Evolutionary conservation across 2,113 vertebrate genomes (phyloP), one percentile per base, ranked within the genome.

Genomic region (Hemichromis elongatus): DNA sequence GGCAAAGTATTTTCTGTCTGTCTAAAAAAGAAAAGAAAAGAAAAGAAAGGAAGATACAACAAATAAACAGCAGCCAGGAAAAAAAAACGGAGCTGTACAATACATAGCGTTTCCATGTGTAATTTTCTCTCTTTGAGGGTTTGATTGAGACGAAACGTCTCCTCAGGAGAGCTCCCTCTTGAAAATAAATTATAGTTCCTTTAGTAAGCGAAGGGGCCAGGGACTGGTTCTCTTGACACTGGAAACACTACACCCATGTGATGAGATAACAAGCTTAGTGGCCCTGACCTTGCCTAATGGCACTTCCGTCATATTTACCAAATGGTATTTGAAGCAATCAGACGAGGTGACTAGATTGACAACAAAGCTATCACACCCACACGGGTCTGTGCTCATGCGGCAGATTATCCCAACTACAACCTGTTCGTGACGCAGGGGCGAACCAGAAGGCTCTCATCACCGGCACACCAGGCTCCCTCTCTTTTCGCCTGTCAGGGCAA

Each of bases 281-380:
- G 88, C 95, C 94, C 80, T 95, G 93, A 96, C 94, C 94, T 93
- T 89, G 91, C 89, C 86, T 94, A 96, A 95, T 95, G 88, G 92
- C 86, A 82, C 90, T 86, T 89, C 77, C 37, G 87, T 95, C 94
- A 93, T 94, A 94, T 95, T 96, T 95, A 94, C 95, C 93, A 93
- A 95, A 94, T 94, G 87, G 84, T 78, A 77, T 91, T 91, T 91
- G 88, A 84, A 83, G 90, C 88, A 68, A 86, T 90, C 85, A 47
- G 81, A 59, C 2, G 70, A 93, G 90, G 95, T 92, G 73, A 91
- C 95, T 90, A 89, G 93, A 94, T 86, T 92, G 91, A 94, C 89
- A 93, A 93, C 86, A 86, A 87, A 91, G 90, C 83, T 85, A 89
- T 95, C 89, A 93, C 70, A 87, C 78, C 85, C 80, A 88, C 87